phyloP scores from a whole-genome alignment of 2,113 vertebrate species.

The Numida meleagris region DNA sequence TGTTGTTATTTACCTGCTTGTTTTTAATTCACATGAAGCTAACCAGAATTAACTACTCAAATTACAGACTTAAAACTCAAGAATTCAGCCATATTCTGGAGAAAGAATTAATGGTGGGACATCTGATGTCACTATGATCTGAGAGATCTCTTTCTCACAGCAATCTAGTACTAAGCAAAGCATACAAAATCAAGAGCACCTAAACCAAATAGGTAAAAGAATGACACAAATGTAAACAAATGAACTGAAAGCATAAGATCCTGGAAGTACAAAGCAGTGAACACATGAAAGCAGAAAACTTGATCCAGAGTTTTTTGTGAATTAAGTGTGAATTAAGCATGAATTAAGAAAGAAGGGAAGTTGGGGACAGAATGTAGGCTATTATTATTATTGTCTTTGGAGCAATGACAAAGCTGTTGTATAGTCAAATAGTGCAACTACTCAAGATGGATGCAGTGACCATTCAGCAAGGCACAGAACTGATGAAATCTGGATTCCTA shows the following conservation, averaged over 20 bases:
- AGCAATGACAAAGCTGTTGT: background rate
- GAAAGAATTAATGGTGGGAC: background rate
- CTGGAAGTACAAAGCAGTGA: background rate
- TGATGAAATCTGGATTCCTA: background rate
- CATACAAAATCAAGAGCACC: background rate
- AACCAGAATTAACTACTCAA: background rate
- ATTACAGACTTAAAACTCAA: background rate
- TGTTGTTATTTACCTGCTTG: background rate
- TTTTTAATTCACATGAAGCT: background rate
- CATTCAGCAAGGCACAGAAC: background rate
- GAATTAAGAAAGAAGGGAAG: background rate
- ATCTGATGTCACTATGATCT: background rate
- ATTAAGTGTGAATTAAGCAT: background rate
- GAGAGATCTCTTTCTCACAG: background rate
- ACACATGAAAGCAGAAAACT: background rate
- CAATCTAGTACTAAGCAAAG: background rate
- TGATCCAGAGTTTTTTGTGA: background rate
- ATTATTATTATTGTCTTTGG: background rate
- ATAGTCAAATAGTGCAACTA: background rate
- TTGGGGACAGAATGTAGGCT: background rate
- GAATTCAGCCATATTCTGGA: background rate
- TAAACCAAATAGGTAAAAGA: background rate
- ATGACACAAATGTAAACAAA: background rate
- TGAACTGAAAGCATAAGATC: background rate
- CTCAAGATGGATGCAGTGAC: accelerated